Percentiles rank a stretch among this genome's conserved stretches.
phyloP scores from a whole-genome alignment of 2,888 invertebrate species.

The Hirtodrosophila alboralis region DNA sequence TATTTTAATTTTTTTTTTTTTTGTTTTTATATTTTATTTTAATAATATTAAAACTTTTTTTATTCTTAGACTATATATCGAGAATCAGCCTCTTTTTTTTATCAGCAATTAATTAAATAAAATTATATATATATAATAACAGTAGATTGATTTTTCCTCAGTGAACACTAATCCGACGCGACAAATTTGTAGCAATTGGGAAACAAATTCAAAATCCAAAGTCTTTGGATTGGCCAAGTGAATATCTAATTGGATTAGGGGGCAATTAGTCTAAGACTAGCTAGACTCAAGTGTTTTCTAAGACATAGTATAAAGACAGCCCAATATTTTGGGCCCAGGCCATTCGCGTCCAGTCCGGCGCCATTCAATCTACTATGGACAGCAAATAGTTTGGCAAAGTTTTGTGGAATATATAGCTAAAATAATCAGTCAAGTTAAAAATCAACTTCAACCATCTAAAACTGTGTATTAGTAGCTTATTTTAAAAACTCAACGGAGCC shows the following conservation, averaged over 20 bases:
- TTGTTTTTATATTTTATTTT: too few species aligned
- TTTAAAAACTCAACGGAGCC: slow-evolving; percentile 9
- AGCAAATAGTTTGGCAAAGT: slow-evolving; percentile 44
- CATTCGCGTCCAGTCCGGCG: slow-evolving; percentile 61
- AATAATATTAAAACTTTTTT: too few species aligned
- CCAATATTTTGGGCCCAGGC: slow-evolving; percentile 22
- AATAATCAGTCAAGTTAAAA: slow-evolving; percentile 14
- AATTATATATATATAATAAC: too few species aligned
- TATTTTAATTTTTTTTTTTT: too few species aligned
- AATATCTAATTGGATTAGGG: slow-evolving; percentile 75
- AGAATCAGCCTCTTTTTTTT: too few species aligned
- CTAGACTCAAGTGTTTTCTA: slow-evolving; percentile 56
- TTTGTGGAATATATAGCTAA: slow-evolving; percentile 25
- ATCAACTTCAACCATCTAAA: slow-evolving; percentile 39
- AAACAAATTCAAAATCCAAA: slow-evolving; percentile 46
- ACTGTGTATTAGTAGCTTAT: slow-evolving; percentile 10
- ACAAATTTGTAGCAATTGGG: slow-evolving; percentile 71
- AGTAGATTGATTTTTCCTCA: too few species aligned
- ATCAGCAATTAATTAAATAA: too few species aligned
- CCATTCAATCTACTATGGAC: slow-evolving; percentile 54
- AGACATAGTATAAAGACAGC: slow-evolving; percentile 47
- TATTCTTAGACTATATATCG: too few species aligned
- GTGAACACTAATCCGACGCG: slow-evolving; percentile 67
- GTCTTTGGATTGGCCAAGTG: slow-evolving; percentile 66
- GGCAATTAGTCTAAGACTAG: slow-evolving; percentile 72